Conservation (phyloP, 2,888 invertebrate species). For the Lasioglossum zephyrum region DNA sequence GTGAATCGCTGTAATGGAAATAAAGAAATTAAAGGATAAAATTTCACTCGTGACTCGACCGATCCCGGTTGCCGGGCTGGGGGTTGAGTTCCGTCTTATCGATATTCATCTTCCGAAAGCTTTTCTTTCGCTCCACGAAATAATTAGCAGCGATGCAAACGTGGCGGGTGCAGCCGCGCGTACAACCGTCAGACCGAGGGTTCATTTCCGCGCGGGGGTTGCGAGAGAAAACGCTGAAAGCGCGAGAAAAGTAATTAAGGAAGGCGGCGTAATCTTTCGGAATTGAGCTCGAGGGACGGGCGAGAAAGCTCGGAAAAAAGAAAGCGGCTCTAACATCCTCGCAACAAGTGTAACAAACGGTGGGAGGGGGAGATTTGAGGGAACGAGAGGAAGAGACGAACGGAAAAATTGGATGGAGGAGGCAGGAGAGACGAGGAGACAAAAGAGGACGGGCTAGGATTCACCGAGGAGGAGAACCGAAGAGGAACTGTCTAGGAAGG, state of each 20-base stretch:
- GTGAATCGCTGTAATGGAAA: background rate
- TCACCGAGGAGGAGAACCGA: no score
- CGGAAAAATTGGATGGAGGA: background rate
- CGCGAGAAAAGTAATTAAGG: slow-evolving; percentile 35
- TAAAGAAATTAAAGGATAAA: background rate
- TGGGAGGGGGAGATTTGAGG: background rate
- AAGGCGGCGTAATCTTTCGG: slow-evolving; percentile 1
- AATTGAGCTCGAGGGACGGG: background rate
- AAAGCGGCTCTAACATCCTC: background rate
- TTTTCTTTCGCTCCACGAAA: background rate
- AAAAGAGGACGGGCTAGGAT: background rate
- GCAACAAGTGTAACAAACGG: background rate
- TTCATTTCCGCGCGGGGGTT: slow-evolving; percentile 6
- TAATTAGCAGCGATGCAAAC: background rate
- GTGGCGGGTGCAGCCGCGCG: background rate
- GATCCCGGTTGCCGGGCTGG: background rate
- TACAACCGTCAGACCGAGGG: background rate
- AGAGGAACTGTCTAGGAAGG: background rate
- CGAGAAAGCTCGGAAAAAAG: slow-evolving; percentile 2
- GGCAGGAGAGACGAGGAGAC: background rate
- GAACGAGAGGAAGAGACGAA: background rate
- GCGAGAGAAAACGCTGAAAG: background rate
- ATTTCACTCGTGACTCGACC: background rate
- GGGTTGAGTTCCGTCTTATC: background rate
- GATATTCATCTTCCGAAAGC: background rate